Evolutionary conservation across 2,113 vertebrate genomes (phyloP), one percentile per base, ranked within the genome.

Genomic region (Solenodon paradoxus): DNA sequence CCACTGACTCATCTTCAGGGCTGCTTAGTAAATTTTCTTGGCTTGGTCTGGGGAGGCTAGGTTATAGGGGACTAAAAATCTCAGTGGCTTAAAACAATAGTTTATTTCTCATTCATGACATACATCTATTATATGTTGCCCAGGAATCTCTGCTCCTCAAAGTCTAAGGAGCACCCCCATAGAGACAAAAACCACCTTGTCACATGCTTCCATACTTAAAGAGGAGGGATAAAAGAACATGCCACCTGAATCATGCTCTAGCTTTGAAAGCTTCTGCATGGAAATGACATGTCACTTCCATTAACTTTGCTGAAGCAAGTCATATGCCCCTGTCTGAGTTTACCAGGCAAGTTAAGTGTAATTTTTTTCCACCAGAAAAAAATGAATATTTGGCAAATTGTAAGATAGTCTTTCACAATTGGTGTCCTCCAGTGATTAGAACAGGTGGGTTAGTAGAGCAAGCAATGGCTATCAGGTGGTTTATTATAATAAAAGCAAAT

Each of bases 161-260:
- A 0, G 0, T 69, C 19, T 7, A 8, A 42, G 66, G 63, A 0
- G 1, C 38, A 17, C 8, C n/a, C 13, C 24, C 9, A 3, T 10
- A 79, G 38, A 68, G 0, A 55, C 42, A 90, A 75, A 77, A 0
- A 30, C 2, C 1, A 24, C 4, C 49, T 71, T 2, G 4, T 42
- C 75, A 78, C 35, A 4, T 17, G 16, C 9, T 72, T 72, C 71
- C 42, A 24, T 38, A 16, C 22, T 74, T 32, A 24, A 71, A 69
- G 45, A 40, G 38, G 4, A 64, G 1, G 15, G 15, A 28, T 69
- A 57, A 49, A 22, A 19, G 42, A 35, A 11, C 9, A 5, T 0
- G 4, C 49, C 26, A 26, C 0, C 1, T 32, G 51, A 57, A 89
- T 74, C 35, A 45, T 11, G 2, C 45, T 47, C 35, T 30, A 15